Conservation (phyloP, 2,888 invertebrate genomes). For the Ceriagrion tenellum region DNA sequence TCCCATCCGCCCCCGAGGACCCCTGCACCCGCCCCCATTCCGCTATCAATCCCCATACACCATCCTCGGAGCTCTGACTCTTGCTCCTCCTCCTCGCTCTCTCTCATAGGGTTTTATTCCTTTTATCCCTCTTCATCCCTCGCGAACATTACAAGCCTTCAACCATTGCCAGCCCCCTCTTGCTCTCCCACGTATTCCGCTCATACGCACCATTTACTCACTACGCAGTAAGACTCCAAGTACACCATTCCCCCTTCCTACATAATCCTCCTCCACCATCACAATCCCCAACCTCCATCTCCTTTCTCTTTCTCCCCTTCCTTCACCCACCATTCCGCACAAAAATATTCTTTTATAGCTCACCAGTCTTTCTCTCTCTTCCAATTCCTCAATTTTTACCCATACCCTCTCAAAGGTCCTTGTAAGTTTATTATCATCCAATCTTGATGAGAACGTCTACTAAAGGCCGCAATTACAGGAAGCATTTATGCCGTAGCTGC, state of each 20-base stretch:
- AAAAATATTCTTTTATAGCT: neutral
- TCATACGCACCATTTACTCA: neutral
- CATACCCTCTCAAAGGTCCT: too few species aligned
- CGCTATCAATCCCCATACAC: conserved; percentile 40
- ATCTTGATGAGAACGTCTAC: too few species aligned
- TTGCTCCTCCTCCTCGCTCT: neutral
- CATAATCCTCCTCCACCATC: conserved; percentile 9
- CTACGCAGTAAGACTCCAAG: neutral
- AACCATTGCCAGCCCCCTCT: neutral
- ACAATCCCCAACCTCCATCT: neutral
- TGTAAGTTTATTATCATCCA: too few species aligned
- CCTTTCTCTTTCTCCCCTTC: neutral
- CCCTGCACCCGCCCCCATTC: neutral
- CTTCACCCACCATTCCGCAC: neutral
- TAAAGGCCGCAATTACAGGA: too few species aligned
- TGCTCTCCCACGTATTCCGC: neutral
- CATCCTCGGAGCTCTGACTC: neutral
- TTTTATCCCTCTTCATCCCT: conserved; percentile 26
- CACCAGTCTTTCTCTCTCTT: neutral
- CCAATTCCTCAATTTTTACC: neutral
- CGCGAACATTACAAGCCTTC: neutral
- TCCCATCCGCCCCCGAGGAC: too few species aligned
- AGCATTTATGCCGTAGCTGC: too few species aligned
- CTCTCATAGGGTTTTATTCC: neutral
- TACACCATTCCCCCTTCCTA: neutral